Evolutionary conservation across 2,888 invertebrate species (phyloP).

Genomic region (Limnephilus lunatus): DNA sequence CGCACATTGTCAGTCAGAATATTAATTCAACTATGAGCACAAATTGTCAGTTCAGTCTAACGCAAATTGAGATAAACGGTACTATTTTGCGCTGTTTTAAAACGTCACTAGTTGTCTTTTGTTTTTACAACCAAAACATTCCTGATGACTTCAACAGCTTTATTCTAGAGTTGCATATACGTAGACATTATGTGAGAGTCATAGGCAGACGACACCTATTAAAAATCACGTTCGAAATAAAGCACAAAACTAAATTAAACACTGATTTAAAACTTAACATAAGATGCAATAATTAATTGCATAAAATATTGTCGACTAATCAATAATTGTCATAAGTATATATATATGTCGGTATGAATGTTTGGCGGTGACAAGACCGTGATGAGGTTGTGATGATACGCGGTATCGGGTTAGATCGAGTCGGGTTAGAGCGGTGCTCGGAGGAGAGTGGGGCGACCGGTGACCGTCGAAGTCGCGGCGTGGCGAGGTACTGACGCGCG

Average conservation of each 20-base stretch:
- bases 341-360: background rate
- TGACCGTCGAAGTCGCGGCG: slow-evolving; percentile 49
- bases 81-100: background rate
- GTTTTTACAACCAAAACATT: background rate
- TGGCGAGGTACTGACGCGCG: slow-evolving; percentile 44
- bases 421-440: background rate
- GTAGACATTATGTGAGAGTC: too few species aligned
- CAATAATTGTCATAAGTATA: background rate
- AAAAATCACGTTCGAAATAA: background rate
- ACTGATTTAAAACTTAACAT: background rate
- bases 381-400: background rate
- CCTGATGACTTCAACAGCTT: too few species aligned
- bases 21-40: background rate
- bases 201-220: too few species aligned
- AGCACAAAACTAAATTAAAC: background rate
- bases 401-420: background rate
- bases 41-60: background rate
- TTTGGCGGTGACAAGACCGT: background rate
- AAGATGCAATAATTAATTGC: background rate
- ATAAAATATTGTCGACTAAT: background rate
- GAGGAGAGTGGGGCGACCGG: slow-evolving; percentile 14
- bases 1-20: background rate
- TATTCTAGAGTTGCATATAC: too few species aligned
- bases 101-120: background rate
- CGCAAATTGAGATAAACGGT: background rate